A percentile compares a stretch with the other conserved stretches of the same genome.
Conservation (phyloP, 64 coral and sea anemone species). For the Hydrozoanthus tunicans region DNA sequence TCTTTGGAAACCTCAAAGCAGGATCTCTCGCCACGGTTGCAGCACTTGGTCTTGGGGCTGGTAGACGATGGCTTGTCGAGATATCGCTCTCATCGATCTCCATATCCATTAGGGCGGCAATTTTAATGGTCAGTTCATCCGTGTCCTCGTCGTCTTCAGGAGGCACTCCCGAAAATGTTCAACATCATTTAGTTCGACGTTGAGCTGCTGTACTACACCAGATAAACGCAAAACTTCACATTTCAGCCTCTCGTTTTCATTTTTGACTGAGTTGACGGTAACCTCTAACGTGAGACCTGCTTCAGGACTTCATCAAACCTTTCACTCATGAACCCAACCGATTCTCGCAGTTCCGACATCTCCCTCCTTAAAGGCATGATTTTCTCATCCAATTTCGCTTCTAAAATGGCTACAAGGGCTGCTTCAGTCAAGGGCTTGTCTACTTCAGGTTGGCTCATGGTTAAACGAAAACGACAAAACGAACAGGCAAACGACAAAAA, state of each 20-base stretch:
- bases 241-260: not conserved
- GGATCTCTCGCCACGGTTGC: too few species aligned
- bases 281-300: too few species aligned
- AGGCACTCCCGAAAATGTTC: slow-evolving; percentile 6
- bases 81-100: too few species aligned
- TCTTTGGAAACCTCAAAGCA: too few species aligned
- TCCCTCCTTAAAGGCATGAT: not conserved
- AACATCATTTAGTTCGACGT: not conserved
- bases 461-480: too few species aligned
- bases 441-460: not conserved
- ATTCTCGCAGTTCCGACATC: not conserved
- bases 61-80: too few species aligned
- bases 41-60: too few species aligned
- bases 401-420: not conserved
- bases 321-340: not conserved
- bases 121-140: too few species aligned
- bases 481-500: too few species aligned
- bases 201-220: not conserved
- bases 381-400: not conserved
- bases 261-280: not conserved
- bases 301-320: not conserved
- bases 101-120: not conserved
- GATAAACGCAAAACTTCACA: not conserved
- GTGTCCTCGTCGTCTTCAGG: not conserved
- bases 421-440: not conserved